These are phyloP conservation scores for Discoglossus pictus DNA, from an alignment of 2,797 vertebrate genomes.

Conservation along the genomic window DNA sequence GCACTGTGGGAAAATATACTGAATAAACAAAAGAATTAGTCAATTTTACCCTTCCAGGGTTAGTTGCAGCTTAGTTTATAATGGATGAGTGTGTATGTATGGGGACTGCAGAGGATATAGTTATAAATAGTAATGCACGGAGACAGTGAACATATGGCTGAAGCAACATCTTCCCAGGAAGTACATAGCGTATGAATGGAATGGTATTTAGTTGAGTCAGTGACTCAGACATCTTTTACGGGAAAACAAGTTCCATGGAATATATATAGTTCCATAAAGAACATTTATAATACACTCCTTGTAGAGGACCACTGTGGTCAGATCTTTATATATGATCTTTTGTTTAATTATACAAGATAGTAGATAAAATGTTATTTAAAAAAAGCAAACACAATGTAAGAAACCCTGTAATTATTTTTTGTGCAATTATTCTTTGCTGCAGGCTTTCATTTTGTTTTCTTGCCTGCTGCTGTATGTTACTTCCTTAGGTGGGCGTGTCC, in stretches of 20 bases:
- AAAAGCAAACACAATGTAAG: too few relatives aligned
- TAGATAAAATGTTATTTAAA: too few relatives aligned
- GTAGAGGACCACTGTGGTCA: too few relatives aligned
- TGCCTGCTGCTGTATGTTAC: too few relatives aligned
- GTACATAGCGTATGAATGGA: slow-evolving; percentile 7
- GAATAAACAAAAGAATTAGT: slow-evolving; percentile 4
- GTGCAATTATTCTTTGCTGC: too few relatives aligned
- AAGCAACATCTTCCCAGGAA: neutral
- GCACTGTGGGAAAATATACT: slow-evolving; percentile 20
- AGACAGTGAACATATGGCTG: slow-evolving; percentile 8
- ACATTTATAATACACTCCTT: too few relatives aligned
- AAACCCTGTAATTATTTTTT: too few relatives aligned
- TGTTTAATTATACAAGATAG: too few relatives aligned
- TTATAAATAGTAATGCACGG: slow-evolving; percentile 21
- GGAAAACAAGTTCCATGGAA: neutral
- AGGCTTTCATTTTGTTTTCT: too few relatives aligned
- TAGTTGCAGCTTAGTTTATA: slow-evolving; percentile 14
- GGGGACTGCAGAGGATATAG: slow-evolving; percentile 1
- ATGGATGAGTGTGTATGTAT: slow-evolving; percentile 6
- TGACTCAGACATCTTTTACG: neutral
- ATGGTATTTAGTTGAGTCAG: slow-evolving; percentile 13
- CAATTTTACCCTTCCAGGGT: slow-evolving; percentile 1
- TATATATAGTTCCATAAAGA: too few relatives aligned
- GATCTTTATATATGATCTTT: too few relatives aligned
- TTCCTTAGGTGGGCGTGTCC: too few relatives aligned